Conservation (phyloP, 2,797 vertebrate species). For the Lophotriccus pileatus region DNA sequence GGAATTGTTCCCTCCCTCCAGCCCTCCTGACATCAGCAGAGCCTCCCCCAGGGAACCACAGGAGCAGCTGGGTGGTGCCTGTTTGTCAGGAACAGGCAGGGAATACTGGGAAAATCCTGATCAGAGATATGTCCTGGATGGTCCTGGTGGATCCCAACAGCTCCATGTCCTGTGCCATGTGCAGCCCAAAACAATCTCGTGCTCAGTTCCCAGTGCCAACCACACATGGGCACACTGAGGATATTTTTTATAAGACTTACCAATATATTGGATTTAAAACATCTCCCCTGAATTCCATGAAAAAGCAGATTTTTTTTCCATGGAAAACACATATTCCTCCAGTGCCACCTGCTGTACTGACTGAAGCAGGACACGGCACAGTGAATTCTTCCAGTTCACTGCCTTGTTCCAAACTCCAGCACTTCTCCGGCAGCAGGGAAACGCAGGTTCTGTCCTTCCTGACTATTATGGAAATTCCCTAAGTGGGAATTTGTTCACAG, state of each 20-base stretch:
- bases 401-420: not conserved
- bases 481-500: too few species aligned
- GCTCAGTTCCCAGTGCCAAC: not conserved
- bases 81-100: not conserved
- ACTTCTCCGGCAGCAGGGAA: not conserved
- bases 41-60: not conserved
- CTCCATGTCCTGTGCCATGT: not conserved
- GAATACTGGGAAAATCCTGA: not conserved
- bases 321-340: not conserved
- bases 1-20: not conserved
- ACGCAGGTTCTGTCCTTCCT: not conserved
- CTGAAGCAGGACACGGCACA: not conserved
- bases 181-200: not conserved
- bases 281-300: not conserved
- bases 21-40: not conserved
- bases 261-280: not conserved
- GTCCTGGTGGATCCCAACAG: not conserved
- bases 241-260: not conserved
- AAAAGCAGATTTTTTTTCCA: not conserved
- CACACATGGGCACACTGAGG: not conserved
- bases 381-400: not conserved
- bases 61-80: not conserved
- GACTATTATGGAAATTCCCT: not conserved
- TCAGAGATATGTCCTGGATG: not conserved
- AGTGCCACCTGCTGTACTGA: constrained; percentile 72